Percentiles rank a stretch among this genome's conserved stretches.
These are phyloP conservation scores for Triplophysa siluroides DNA, from an alignment of 2,113 vertebrate genomes.

Conservation along the genomic window DNA sequence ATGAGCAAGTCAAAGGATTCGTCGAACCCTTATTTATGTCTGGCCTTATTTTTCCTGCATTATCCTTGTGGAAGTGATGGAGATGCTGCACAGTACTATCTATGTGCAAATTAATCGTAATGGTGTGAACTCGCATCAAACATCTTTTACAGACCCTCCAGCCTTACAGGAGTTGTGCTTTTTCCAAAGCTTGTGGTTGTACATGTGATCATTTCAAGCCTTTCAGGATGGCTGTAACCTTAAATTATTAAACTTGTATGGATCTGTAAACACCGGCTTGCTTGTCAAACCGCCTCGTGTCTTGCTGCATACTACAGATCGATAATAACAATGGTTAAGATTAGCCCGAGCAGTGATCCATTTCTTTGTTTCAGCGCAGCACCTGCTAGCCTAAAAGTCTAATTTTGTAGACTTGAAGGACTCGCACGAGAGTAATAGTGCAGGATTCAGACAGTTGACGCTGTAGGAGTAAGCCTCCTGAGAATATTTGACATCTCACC, in stretches of 20 bases:
- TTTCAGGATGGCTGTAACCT: background rate
- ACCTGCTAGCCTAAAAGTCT: background rate
- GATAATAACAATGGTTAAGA: background rate
- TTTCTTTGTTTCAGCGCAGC: background rate
- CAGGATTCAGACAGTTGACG: background rate
- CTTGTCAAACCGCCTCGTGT: background rate
- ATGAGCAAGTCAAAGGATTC: slow-evolving; percentile 50
- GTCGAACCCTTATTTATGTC: slow-evolving; percentile 52
- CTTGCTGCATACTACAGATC: too few relatives aligned
- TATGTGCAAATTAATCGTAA: background rate
- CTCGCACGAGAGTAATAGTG: background rate
- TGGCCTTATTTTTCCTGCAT: background rate
- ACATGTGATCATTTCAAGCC: background rate
- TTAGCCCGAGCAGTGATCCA: background rate
- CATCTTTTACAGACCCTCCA: background rate
- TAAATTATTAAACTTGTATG: background rate
- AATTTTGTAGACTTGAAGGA: background rate
- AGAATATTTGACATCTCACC: slow-evolving; percentile 1
- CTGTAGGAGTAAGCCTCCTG: background rate
- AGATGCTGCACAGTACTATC: background rate
- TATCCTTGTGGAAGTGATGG: background rate
- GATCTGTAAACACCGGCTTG: background rate
- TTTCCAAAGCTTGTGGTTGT: background rate
- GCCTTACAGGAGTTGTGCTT: background rate
- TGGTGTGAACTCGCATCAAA: background rate